Percentiles rank a stretch among this genome's conserved stretches.
Conservation (phyloP, 2,888 invertebrate species). For the Tetragonisca angustula region DNA sequence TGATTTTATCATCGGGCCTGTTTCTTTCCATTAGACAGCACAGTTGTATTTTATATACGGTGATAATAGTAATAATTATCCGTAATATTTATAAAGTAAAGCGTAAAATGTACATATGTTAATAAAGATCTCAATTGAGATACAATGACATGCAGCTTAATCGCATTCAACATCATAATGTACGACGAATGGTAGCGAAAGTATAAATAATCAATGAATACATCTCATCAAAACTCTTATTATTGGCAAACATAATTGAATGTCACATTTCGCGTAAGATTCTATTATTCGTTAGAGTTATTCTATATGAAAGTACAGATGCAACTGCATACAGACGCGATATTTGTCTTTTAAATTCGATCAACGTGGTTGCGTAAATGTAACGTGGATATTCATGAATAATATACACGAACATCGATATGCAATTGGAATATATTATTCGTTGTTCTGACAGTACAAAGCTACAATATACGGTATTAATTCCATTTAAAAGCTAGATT, state of each 20-base stretch:
- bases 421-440: slow-evolving; percentile 1
- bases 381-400: neutral
- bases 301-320: neutral
- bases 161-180: neutral
- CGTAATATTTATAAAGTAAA: slow-evolving; percentile 16
- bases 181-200: neutral
- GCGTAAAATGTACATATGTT: slow-evolving; percentile 33
- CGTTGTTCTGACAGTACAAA: neutral
- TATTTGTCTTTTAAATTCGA: neutral
- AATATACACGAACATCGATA: neutral
- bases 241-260: neutral
- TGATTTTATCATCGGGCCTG: neutral
- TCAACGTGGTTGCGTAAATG: neutral
- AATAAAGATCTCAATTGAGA: neutral
- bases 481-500: neutral
- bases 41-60: slow-evolving; percentile 21
- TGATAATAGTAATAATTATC: slow-evolving; percentile 16
- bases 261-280: neutral
- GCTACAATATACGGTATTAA: neutral
- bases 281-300: neutral
- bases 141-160: neutral
- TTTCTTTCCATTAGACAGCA: neutral
- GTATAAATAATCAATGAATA: neutral
- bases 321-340: neutral
- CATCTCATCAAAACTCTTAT: neutral